These are phyloP conservation scores for Lasioglossum albipes DNA, from an alignment of 1,140 invertebrate species.

Conservation along the genomic window DNA sequence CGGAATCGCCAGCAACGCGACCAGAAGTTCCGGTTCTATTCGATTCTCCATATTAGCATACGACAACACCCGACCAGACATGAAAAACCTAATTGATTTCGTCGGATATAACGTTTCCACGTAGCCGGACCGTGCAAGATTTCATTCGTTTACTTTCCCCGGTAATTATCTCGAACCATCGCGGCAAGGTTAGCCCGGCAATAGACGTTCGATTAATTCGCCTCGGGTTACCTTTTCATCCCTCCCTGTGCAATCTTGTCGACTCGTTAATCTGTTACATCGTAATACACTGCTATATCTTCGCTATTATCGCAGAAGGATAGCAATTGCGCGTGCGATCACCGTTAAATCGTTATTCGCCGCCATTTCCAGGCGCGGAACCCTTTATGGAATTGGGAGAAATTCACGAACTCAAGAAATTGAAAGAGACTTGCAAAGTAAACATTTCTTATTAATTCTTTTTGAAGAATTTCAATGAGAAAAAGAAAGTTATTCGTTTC, in stretches of 20 bases:
- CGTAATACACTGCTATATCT: constrained; percentile 9
- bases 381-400: not conserved
- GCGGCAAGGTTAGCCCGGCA: constrained; percentile 37
- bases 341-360: constrained; percentile 29
- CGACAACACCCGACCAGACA: constrained; percentile 4
- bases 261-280: constrained; percentile 16
- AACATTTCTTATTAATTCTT: no score
- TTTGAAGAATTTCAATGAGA: no score
- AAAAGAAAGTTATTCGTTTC: no score
- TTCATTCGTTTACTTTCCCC: constrained; percentile 32
- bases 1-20: not conserved
- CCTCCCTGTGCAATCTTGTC: not conserved
- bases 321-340: constrained; percentile 18
- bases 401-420: not conserved
- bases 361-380: not conserved
- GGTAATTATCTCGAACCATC: constrained; percentile 17
- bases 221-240: constrained; percentile 15
- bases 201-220: constrained; percentile 41
- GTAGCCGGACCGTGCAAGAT: not conserved
- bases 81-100: constrained; percentile 14
- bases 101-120: not conserved
- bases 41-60: constrained; percentile 38
- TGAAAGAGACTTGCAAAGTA: no score
- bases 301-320: constrained; percentile 17
- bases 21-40: constrained; percentile 30